Evolutionary conservation across 2,113 vertebrate genomes (phyloP), one percentile per base, ranked within the genome.

Genomic region (Carassius auratus): DNA sequence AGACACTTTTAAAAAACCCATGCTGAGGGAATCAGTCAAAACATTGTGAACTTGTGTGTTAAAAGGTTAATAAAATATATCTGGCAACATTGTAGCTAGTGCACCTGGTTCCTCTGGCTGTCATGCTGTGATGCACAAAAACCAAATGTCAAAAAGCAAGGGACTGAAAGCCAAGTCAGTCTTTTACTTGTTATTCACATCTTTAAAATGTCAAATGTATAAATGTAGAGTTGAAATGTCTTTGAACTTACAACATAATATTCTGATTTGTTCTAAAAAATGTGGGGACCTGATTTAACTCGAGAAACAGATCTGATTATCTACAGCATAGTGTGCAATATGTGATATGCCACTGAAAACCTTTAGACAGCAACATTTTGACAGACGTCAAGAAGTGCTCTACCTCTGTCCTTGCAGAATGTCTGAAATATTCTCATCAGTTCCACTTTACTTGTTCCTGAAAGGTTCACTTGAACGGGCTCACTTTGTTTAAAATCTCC

Each of bases 341-440:
- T 9, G 19, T 45, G 33, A 76, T 15, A 13, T 5, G 45, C n/a
- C 45, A 1, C 48, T 1, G 14, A 64, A 64, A 81, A 66, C 12
- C 59, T 81, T 26, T 4, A 30, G 10, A 48, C 38, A 30, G 36
- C 59, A 42, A 17, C 17, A 66, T 48, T 81, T 50, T 81, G 79
- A 81, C 61, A 66, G 23, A 45, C 23, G n/a, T 36, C 75, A 57
- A 45, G 36, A 48, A 45, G 14, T 0, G 8, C n/a, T 50, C 26
- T 74, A 1, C 33, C 50, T 1, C n/a, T 33, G 30, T n/a, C 26
- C 13, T 42, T 17, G 10, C n/a, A 12, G 15, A 75, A 26, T 7
- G 21, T 59, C 26, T 42, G 21, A 61, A 75, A 73, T 75, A 26
- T 84, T 76, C 71, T 76, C 59, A 66, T 81, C 80, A 17, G 80